phyloP scores from a whole-genome alignment of 2,113 vertebrate species.

The Sitta europaea region DNA sequence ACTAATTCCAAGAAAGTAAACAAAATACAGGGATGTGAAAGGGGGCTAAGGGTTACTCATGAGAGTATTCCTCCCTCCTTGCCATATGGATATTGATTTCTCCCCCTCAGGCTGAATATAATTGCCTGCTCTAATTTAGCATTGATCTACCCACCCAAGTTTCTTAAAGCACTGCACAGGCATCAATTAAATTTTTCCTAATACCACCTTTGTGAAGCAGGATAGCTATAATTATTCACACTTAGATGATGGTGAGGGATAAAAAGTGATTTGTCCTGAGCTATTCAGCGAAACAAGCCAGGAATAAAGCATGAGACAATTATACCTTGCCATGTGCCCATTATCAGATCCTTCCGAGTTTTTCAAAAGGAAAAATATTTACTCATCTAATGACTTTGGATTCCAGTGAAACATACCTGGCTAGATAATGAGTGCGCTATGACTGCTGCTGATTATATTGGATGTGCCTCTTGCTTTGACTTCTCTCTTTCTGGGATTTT shows the following conservation, averaged over 20 bases:
- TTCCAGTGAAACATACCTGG: neutral
- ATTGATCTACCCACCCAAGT: slow-evolving; percentile 61
- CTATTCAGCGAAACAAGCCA: neutral
- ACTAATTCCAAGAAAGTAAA: neutral
- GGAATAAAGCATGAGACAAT: neutral
- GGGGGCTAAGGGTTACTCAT: neutral
- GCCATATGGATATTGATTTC: slow-evolving; percentile 48
- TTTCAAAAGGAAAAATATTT: slow-evolving; percentile 47
- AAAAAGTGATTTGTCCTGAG: neutral
- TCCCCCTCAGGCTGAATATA: slow-evolving; percentile 41
- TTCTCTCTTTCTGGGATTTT: neutral
- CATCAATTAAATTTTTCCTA: slow-evolving; percentile 48
- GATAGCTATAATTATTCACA: slow-evolving; percentile 43
- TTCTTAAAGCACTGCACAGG: slow-evolving; percentile 24
- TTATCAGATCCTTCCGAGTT: slow-evolving; percentile 13
- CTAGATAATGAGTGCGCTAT: neutral
- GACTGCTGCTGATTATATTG: neutral
- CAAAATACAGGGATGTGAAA: neutral
- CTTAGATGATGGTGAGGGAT: neutral
- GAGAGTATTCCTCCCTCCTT: neutral
- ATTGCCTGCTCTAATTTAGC: slow-evolving; percentile 48
- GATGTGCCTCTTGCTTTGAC: neutral
- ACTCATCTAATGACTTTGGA: neutral
- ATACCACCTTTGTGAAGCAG: slow-evolving; percentile 26
- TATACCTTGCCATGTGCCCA: neutral